phyloP scores from a whole-genome alignment of 2,888 invertebrate species.

The Alsophila aescularia region DNA sequence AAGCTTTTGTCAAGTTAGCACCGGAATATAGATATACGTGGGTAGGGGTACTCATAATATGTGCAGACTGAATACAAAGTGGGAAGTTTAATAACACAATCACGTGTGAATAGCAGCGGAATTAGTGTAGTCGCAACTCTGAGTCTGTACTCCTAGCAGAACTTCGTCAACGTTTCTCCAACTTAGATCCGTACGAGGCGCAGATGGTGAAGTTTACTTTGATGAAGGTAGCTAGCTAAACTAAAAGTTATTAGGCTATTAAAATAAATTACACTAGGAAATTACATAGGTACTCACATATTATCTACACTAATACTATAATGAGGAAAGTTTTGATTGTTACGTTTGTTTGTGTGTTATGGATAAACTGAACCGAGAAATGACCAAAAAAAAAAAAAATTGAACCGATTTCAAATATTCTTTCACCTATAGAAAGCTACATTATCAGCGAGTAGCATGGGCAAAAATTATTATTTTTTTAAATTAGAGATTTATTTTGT shows the following conservation, averaged over 20 bases:
- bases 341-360: no score
- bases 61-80: slow-evolving; percentile 27
- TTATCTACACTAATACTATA: no score
- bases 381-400: no score
- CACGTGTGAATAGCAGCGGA: slow-evolving; percentile 24
- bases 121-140: slow-evolving; percentile 25
- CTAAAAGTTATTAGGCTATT: background rate
- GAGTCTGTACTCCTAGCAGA: slow-evolving; percentile 4
- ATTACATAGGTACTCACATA: no score
- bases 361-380: no score
- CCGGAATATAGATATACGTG: slow-evolving; percentile 15
- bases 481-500: no score
- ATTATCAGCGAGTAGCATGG: no score
- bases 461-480: no score
- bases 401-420: no score
- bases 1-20: slow-evolving; percentile 7
- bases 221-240: slow-evolving; percentile 4
- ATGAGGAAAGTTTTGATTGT: no score
- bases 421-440: no score
- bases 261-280: background rate
- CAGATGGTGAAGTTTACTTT: slow-evolving; percentile 18
- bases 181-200: slow-evolving; percentile 14
- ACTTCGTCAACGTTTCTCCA: slow-evolving; percentile 17
- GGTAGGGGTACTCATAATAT: no score
- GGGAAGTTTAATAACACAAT: slow-evolving; percentile 27